These are phyloP conservation scores for Mormoops blainvillei DNA, from an alignment of 2,113 vertebrate species.

Conservation along the genomic window DNA sequence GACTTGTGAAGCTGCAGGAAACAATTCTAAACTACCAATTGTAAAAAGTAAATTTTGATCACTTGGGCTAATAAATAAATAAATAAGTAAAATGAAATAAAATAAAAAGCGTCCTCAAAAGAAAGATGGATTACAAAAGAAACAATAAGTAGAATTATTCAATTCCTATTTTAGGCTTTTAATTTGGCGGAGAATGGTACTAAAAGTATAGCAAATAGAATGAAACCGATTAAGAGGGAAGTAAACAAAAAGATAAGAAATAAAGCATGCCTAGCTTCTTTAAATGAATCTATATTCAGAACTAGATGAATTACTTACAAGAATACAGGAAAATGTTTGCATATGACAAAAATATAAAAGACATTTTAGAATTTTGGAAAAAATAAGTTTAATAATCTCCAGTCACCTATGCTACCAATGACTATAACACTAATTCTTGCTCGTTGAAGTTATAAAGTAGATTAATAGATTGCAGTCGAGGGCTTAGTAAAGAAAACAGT, in stretches of 20 bases:
- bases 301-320: neutral
- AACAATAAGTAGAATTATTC: neutral
- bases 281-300: constrained; percentile 13
- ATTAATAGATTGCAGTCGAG: neutral
- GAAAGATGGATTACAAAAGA: neutral
- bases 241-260: neutral
- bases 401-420: neutral
- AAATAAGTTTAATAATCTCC: neutral
- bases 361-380: neutral
- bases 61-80: no score
- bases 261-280: neutral
- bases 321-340: neutral
- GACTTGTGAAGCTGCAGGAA: no score
- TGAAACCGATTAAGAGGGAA: constrained; percentile 4
- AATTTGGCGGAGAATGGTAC: neutral
- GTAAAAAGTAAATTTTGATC: no score
- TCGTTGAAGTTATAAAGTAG: neutral
- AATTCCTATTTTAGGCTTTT: neutral
- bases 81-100: no score
- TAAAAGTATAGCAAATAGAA: neutral
- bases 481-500: neutral
- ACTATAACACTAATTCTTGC: neutral
- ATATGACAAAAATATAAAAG: neutral
- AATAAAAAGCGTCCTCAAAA: neutral
- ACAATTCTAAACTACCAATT: no score